Conservation (phyloP, 2,888 invertebrate species). For the Syritta pipiens region DNA sequence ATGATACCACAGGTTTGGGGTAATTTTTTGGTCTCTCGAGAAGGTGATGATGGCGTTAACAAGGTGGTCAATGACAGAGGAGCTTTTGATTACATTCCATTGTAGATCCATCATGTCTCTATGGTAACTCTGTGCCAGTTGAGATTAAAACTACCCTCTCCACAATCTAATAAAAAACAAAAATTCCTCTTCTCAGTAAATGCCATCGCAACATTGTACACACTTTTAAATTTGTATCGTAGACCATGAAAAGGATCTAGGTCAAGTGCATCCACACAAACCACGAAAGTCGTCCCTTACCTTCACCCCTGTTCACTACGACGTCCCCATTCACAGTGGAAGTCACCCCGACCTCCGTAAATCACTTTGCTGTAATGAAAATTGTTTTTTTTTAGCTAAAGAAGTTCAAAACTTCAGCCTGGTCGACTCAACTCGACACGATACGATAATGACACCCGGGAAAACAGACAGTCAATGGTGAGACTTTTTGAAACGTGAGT, state of each 20-base stretch:
- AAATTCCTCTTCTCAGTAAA: no score
- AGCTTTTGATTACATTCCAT: no score
- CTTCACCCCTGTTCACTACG: background rate
- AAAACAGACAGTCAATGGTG: background rate
- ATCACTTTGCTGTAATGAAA: conserved; percentile 24
- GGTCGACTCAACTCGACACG: no score
- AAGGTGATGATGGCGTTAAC: no score
- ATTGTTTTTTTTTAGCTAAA: conserved; percentile 26
- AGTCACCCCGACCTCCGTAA: background rate
- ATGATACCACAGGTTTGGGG: background rate
- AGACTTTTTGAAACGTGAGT: conserved; percentile 15
- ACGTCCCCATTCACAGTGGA: background rate
- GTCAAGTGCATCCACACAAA: conserved; percentile 14
- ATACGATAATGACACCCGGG: no score
- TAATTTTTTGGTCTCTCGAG: no score
- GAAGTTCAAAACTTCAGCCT: background rate
- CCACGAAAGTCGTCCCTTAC: conserved; percentile 1
- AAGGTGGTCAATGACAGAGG: no score
- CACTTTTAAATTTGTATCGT: background rate
- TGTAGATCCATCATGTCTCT: no score
- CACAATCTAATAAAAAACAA: no score
- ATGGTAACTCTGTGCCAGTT: no score
- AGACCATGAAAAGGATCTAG: conserved; percentile 5
- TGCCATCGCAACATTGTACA: background rate
- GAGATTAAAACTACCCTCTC: no score